A percentile compares a stretch with the other conserved stretches of the same genome.
Conservation (phyloP, 2,888 invertebrate species). For the Acanthosepion pharaonis region DNA sequence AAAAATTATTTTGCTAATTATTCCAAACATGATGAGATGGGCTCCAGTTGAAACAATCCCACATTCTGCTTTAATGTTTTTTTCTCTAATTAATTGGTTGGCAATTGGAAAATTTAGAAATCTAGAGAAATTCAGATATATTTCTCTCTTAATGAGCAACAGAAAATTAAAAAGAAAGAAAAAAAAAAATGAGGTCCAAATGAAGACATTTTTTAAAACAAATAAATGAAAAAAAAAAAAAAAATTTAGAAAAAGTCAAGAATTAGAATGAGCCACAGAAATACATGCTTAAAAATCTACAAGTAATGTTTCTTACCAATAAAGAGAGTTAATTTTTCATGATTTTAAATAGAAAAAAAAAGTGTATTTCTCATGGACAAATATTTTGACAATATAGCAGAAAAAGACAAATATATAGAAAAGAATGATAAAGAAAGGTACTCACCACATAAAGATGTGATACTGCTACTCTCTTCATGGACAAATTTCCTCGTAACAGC, state of each 20-base stretch:
- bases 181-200: no score
- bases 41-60: not conserved
- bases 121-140: not conserved
- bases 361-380: not conserved
- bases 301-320: no score
- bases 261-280: no score
- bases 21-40: not conserved
- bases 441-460: slow-evolving; percentile 88
- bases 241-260: no score
- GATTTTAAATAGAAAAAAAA: not conserved
- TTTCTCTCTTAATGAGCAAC: not conserved
- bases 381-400: not conserved
- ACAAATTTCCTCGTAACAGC: slow-evolving; percentile 93
- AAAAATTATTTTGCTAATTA: not conserved
- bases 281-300: no score
- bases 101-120: not conserved
- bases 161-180: not conserved
- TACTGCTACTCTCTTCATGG: slow-evolving; percentile 92
- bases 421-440: slow-evolving; percentile 14
- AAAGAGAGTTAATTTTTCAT: not conserved
- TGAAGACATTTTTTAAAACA: not conserved
- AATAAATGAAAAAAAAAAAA: not conserved
- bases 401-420: not conserved
- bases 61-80: not conserved
- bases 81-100: not conserved